Conservation (phyloP, 2,113 vertebrate species). For the Cisticola juncidis region DNA sequence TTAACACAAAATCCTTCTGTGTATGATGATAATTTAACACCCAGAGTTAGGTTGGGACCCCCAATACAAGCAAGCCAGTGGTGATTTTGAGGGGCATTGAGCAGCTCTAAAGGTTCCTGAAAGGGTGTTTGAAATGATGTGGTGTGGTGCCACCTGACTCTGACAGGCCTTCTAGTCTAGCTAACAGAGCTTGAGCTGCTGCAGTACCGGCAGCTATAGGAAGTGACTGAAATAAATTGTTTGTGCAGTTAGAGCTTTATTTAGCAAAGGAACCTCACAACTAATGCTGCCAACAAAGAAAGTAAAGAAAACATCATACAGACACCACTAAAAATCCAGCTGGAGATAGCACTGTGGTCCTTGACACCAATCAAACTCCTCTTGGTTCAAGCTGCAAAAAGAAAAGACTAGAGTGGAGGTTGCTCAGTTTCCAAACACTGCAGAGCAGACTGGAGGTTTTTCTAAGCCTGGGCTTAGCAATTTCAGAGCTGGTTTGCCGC, state of each 20-base stretch:
- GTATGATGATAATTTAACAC: background rate
- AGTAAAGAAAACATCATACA: background rate
- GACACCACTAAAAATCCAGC: background rate
- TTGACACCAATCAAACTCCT: background rate
- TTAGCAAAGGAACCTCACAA: slow-evolving; percentile 26
- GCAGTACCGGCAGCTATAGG: background rate
- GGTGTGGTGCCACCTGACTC: slow-evolving; percentile 14
- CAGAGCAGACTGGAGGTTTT: background rate
- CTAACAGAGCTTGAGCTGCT: slow-evolving; percentile 12
- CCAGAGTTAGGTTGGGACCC: background rate
- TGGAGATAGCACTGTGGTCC: background rate
- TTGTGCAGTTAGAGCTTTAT: slow-evolving; percentile 37
- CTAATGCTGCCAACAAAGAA: slow-evolving; percentile 4
- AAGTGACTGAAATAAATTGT: slow-evolving; percentile 58
- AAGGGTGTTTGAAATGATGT: slow-evolving; percentile 30
- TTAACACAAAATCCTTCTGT: slow-evolving; percentile 9
- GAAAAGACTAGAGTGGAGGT: background rate
- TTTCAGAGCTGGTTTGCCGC: background rate
- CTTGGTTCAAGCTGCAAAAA: background rate
- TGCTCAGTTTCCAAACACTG: background rate
- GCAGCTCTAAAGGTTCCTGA: slow-evolving; percentile 26
- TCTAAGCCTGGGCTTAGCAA: background rate
- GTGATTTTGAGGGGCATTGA: background rate
- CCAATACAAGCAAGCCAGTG: background rate
- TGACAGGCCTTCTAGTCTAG: slow-evolving; percentile 15